These are phyloP conservation scores for Hermaeophaga mercurialis DNA, from an alignment of 2,888 invertebrate species.

Conservation along the genomic window DNA sequence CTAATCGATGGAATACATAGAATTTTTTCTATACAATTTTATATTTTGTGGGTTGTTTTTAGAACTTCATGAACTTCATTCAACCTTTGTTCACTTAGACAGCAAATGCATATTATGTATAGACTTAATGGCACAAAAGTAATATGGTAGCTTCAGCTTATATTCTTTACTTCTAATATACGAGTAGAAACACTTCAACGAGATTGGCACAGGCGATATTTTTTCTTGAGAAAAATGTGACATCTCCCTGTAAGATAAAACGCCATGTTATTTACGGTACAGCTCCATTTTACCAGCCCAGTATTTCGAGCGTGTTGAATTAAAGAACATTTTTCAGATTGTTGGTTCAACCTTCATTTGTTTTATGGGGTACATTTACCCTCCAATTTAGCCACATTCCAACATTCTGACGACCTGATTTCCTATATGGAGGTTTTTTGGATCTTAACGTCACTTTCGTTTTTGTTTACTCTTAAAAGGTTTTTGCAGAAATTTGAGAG, in stretches of 20 bases:
- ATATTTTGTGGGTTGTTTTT: too few relatives aligned
- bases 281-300: neutral
- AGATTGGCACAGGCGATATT: too few relatives aligned
- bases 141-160: too few relatives aligned
- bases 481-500: too few relatives aligned
- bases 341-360: slow-evolving; percentile 46
- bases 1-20: too few relatives aligned
- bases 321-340: slow-evolving; percentile 51
- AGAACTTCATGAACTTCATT: too few relatives aligned
- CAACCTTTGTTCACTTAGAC: too few relatives aligned
- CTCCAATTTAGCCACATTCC: slow-evolving; percentile 19
- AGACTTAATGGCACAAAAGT: too few relatives aligned
- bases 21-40: too few relatives aligned
- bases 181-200: too few relatives aligned
- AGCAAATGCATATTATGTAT: too few relatives aligned
- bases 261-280: neutral
- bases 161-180: too few relatives aligned
- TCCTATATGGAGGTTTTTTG: slow-evolving; percentile 14
- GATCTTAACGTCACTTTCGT: slow-evolving; percentile 17
- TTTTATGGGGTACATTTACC: slow-evolving; percentile 45
- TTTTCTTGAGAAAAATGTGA: neutral
- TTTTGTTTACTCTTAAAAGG: slow-evolving; percentile 19
- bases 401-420: slow-evolving; percentile 22
- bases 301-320: slow-evolving; percentile 47
- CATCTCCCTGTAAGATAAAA: neutral